These are phyloP conservation scores for Sphaerophoria taeniata DNA, from an alignment of 2,888 invertebrate species.

Conservation along the genomic window DNA sequence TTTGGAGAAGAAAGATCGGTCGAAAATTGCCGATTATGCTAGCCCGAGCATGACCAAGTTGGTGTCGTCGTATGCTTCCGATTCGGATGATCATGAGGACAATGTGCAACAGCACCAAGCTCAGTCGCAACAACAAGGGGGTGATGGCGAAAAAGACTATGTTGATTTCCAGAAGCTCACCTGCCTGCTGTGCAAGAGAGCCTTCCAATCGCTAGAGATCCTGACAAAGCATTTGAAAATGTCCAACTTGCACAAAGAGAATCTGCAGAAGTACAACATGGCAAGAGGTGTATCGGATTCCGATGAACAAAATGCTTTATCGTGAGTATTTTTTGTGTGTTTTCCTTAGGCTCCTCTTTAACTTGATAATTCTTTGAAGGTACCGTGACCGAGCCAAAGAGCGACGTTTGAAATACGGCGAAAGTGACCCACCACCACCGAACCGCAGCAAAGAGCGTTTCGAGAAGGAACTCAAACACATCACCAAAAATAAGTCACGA, in stretches of 20 bases:
- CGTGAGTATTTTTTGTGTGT: slow-evolving; percentile 72
- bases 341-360: background rate
- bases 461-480: slow-evolving; percentile 84
- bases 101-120: slow-evolving; percentile 47
- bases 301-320: slow-evolving; percentile 66
- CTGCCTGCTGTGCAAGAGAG: slow-evolving; percentile 97
- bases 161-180: slow-evolving; percentile 95
- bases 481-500: slow-evolving; percentile 80
- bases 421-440: slow-evolving; percentile 89
- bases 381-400: slow-evolving; percentile 99
- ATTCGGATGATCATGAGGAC: slow-evolving; percentile 83
- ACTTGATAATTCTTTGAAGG: slow-evolving; percentile 63
- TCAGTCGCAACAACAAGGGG: slow-evolving; percentile 78
- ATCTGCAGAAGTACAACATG: slow-evolving; percentile 85
- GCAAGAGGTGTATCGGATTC: slow-evolving; percentile 75
- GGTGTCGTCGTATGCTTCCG: slow-evolving; percentile 91
- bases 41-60: slow-evolving; percentile 83
- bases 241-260: slow-evolving; percentile 97
- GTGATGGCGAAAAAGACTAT: slow-evolving; percentile 87
- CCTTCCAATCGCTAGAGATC: slow-evolving; percentile 95
- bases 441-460: slow-evolving; percentile 90
- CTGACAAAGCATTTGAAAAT: slow-evolving; percentile 95
- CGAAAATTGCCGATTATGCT: slow-evolving; percentile 80
- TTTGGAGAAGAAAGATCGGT: slow-evolving; percentile 88
- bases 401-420: slow-evolving; percentile 95